Evolutionary conservation across 92 coral and sea anemone species (phyloP), one percentile per base, ranked within the genome.

Genomic region (Scolanthus callimorphus): DNA sequence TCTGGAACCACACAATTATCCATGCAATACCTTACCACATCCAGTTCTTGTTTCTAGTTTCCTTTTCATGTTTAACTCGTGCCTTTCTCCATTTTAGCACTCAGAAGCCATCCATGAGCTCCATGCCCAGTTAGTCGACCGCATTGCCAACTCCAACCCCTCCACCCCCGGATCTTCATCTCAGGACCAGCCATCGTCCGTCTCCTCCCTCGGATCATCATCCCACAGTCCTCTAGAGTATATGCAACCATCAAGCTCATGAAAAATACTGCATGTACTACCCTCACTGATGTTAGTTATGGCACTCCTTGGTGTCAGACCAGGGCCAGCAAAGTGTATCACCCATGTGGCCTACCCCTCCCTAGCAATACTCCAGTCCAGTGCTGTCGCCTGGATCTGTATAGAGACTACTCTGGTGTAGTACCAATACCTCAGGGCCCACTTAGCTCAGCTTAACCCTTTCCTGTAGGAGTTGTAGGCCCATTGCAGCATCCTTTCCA

Each of bases 181-280:
- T 1, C 77, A 83, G 52, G 99, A 94, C 30, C 99, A 94, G 59
- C 82, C 91, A 55, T 65, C 96, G 3, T 90, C 97, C 15, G 88
- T 73, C 23, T 81, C 96, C 9, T 90, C 99, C 0, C 74, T 79
- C 22, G 84, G 85, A 10, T 86, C 96, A 11, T 83, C 97, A 1
- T 90, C 99, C 38, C 94, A 85, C 49, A 85, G 96, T 60, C 90
- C 86, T 0, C 63, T 83, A 11, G 96, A 87, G 57, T 87, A 78
- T 70, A 83, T 78, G 47, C 86, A 74, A 38, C 90, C 90, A 25
- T 85, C 80, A 17, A 83, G 85, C 52, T 44, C 70, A 13, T 69
- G 47, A 27, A 31, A 15, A 15, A 1, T 19, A 24, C 6, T 51
- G 6, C n/a, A 12, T 3, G 6, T 51, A 6, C 41, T 34, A 15